phyloP scores from a whole-genome alignment of 2,113 vertebrate genomes.

The Serilophus lunatus region DNA sequence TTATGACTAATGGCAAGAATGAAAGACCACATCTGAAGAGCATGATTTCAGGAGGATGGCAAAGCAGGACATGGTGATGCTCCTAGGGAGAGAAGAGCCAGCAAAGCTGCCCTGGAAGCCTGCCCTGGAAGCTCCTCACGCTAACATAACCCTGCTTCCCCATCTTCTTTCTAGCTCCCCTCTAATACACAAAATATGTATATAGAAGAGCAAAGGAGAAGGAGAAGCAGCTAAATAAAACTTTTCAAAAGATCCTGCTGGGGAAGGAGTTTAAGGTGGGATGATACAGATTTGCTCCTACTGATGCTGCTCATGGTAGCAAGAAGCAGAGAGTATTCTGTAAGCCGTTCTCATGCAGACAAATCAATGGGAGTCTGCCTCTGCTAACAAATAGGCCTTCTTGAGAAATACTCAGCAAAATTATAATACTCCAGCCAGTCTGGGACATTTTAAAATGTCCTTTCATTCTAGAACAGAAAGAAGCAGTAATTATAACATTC shows the following conservation, averaged over 20 bases:
- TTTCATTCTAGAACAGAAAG: not conserved
- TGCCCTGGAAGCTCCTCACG: conserved; percentile 43
- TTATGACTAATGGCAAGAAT: conserved; percentile 51
- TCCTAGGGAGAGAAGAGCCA: conserved; percentile 64
- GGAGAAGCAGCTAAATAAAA: conserved; percentile 41
- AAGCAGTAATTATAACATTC: not conserved
- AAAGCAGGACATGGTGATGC: conserved; percentile 46
- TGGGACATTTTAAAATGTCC: not conserved
- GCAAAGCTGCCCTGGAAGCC: conserved; percentile 48
- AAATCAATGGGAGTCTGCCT: not conserved
- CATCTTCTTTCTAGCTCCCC: conserved; percentile 62
- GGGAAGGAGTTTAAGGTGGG: conserved; percentile 26
- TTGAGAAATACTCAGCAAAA: not conserved
- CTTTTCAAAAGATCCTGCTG: conserved; percentile 4
- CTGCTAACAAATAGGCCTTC: not conserved
- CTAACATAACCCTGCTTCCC: conserved; percentile 57
- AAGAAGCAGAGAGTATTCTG: not conserved
- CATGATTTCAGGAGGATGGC: conserved; percentile 55
- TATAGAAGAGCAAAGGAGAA: conserved; percentile 62
- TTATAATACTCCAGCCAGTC: not conserved
- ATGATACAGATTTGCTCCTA: conserved; percentile 7
- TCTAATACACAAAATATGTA: conserved; percentile 22
- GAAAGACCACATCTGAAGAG: conserved; percentile 60
- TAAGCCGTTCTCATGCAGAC: not conserved
- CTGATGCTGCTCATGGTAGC: not conserved